Percentiles rank a stretch among this genome's conserved stretches.
Conservation (phyloP, 2,113 vertebrate species). For the Indicator indicator region DNA sequence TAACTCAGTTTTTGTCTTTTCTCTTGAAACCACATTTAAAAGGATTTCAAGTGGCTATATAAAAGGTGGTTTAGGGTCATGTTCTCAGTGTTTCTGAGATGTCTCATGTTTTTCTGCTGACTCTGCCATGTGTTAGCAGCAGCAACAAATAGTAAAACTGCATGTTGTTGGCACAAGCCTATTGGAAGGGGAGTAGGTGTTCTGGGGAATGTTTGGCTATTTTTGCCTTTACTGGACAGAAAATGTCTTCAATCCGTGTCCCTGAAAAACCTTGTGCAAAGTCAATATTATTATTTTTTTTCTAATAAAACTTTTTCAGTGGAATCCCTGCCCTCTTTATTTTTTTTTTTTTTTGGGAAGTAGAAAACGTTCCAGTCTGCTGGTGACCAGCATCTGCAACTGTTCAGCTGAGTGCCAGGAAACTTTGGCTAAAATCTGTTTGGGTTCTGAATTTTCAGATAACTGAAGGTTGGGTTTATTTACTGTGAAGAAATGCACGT, state of each 20-base stretch:
- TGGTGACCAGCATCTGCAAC: neutral
- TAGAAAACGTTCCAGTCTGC: neutral
- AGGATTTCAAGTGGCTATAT: neutral
- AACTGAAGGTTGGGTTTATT: neutral
- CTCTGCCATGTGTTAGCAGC: slow-evolving; percentile 31
- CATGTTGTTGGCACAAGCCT: slow-evolving; percentile 11
- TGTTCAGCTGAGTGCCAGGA: neutral
- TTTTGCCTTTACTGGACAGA: slow-evolving; percentile 45
- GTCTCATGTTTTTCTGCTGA: slow-evolving; percentile 55
- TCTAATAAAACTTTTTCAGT: neutral
- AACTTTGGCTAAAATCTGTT: neutral
- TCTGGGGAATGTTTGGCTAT: slow-evolving; percentile 26
- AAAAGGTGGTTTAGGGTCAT: slow-evolving; percentile 3
- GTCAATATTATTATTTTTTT: neutral
- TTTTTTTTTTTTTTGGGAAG: neutral
- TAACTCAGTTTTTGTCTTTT: neutral
- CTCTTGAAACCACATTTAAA: neutral
- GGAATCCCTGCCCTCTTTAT: neutral
- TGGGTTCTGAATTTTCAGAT: neutral
- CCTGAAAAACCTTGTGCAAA: slow-evolving; percentile 46
- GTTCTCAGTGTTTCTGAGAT: slow-evolving; percentile 12
- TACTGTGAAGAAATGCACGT: neutral
- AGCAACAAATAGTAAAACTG: neutral
- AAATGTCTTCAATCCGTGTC: slow-evolving; percentile 9
- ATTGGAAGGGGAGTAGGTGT: neutral